Evolutionary conservation across 2,888 invertebrate genomes (phyloP), one percentile per base, ranked within the genome.

Genomic region (Epinotia demarniana): DNA sequence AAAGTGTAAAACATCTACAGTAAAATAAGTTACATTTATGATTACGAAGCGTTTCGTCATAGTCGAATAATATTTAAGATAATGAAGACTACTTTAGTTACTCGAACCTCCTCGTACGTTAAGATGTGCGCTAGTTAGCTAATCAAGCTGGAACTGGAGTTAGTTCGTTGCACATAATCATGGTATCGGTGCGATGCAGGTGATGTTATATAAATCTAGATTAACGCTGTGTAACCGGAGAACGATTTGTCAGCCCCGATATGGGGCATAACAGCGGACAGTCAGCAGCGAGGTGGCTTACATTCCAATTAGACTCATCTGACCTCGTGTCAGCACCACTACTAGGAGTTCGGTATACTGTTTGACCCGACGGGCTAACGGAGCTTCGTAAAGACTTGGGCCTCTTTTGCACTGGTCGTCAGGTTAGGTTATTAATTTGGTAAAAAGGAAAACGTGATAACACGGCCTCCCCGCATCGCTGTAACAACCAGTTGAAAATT

Each of bases 211-310:
- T 62, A 71, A 71, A 63, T 53, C 61, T 69, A 69, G 61, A 74
- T 69, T 62, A 68, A 27, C 53, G 39, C 61, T 23, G 27, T 55
- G 73, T 23, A 73, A 53, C 73, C 46, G 57, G 63, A 69, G 62
- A 74, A 62, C 69, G 69, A 74, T 74, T 74, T 74, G 57, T 73
- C 73, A 55, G 73, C 55, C 55, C 55, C 73, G 55, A 57, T 69
- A 57, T 55, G 11, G 46, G 46, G 16, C 55, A 63, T 62, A 63
- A 63, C 62, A 69, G 46, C 39, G 27, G 13, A 63, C 73, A 55
- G 69, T 23, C 63, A 74, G 63, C 73, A 74, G 55, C 27, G 62
- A 27, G 43, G 16, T n/a, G 16, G 16, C 16, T 53, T 53, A n/a
- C 6, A n/a, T n/a, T 53, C 53, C 1, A 2, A 1, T 46, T 16